Conservation (phyloP, 2,797 vertebrate genomes). For the Lophius americanus region DNA sequence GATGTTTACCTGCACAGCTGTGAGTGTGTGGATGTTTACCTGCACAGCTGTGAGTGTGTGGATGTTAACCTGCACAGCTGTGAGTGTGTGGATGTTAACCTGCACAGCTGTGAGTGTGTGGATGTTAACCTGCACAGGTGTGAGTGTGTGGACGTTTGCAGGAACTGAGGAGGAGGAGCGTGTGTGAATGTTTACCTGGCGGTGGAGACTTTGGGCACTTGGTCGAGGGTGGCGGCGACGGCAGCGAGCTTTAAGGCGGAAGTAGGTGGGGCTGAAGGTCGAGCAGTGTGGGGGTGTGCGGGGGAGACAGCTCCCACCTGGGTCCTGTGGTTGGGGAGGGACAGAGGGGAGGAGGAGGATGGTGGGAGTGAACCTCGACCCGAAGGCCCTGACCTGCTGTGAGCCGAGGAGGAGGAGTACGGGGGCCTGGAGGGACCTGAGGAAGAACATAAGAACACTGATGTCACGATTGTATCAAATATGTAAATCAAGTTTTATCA, state of each 20-base stretch:
- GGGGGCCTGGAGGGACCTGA: constrained; percentile 87
- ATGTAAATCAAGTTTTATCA: not conserved
- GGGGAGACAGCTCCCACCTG: constrained; percentile 90
- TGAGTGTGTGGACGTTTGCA: not conserved
- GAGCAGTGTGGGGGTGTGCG: constrained; percentile 86
- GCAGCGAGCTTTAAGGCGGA: constrained; percentile 95
- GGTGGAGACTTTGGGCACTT: constrained; percentile 91
- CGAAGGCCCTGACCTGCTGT: constrained; percentile 74
- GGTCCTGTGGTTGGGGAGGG: constrained; percentile 88
- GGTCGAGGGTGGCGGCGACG: constrained; percentile 90
- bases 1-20: too few species aligned
- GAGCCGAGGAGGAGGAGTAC: constrained; percentile 87
- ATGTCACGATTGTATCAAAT: not conserved
- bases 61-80: too few species aligned
- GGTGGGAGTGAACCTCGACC: constrained; percentile 11
- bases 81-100: too few species aligned
- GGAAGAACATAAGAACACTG: not conserved
- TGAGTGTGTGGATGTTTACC: too few species aligned
- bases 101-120: too few species aligned
- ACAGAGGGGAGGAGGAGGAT: constrained; percentile 72
- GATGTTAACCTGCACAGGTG: not conserved
- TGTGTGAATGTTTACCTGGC: constrained; percentile 78
- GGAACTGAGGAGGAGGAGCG: not conserved
- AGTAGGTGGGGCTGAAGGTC: constrained; percentile 88
- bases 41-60: too few species aligned